Evolutionary conservation across 2,888 invertebrate species (phyloP), one percentile per base, ranked within the genome.

Genomic region (Drosophila ochracea): DNA sequence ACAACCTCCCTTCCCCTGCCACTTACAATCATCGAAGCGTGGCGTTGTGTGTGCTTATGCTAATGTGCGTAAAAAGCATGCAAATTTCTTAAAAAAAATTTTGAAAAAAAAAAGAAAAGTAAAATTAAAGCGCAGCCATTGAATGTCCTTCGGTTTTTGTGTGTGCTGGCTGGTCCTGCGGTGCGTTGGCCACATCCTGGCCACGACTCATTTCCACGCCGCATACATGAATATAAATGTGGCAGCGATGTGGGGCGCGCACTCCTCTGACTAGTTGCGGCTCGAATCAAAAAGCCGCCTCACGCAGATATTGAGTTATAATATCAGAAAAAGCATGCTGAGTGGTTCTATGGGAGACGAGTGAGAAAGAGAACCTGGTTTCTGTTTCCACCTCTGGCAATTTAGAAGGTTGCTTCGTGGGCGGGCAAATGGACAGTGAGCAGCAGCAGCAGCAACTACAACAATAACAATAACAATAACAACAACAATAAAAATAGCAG

Each of bases 201-300:
- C 77, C 76, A 88, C 77, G 84, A 86, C 75, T 85, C 84, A 80
- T 89, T 83, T 86, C 80, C 78, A 86, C 86, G 73, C 89, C 82
- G 90, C 83, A 87, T 87, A 87, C 76, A 87, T 87, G 89, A 87
- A 87, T 87, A 90, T 83, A 90, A 87, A 90, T 87, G 82, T 70
- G 69, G 89, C 87, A 83, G 64, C 73, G 54, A 59, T 31, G 63
- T 39, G 35, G 13, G 54, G 35, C 21, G 35, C n/a, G 37, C 57
- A 62, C 37, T 37, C 30, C 43, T 57, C 49, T 1, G 47, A 57
- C 57, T 64, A 54, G 52, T 67, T 50, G 62, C 43, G 68, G 67
- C 19, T 4, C 62, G 67, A 74, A 77, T 72, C 68, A 66, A 80
- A 78, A 82, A 84, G 69, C 57, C 39, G 70, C 88, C 85, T 68